A percentile compares a stretch with the other conserved stretches of the same genome.
phyloP scores from a whole-genome alignment of 2,888 invertebrate genomes.

The Caenorhabditis sp. region DNA sequence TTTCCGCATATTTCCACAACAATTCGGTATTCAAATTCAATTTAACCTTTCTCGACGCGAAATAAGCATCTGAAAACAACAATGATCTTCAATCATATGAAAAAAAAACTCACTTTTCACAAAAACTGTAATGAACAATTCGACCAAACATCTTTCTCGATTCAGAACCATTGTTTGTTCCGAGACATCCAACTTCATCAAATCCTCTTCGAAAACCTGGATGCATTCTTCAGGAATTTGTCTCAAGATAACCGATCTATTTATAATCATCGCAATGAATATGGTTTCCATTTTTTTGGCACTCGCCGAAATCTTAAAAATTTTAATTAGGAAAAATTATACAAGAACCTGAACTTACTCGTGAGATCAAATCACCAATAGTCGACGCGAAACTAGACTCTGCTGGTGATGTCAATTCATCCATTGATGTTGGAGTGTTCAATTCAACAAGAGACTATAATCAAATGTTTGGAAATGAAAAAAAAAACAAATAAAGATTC shows the following conservation, averaged over 20 bases:
- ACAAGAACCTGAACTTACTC: not conserved
- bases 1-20: constrained; percentile 26
- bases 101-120: constrained; percentile 22
- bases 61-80: constrained; percentile 11
- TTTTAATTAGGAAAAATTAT: not conserved
- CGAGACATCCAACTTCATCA: not conserved
- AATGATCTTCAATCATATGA: not conserved
- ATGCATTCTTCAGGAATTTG: constrained; percentile 23
- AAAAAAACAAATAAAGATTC: too few species aligned
- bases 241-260: constrained; percentile 19
- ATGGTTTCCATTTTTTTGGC: constrained; percentile 18
- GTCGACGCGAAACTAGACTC: not conserved
- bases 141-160: constrained; percentile 15
- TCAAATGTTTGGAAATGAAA: not conserved
- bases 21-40: constrained; percentile 18
- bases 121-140: constrained; percentile 27
- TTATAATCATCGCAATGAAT: constrained; percentile 28
- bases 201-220: not conserved
- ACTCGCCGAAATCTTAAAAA: constrained; percentile 9
- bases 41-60: constrained; percentile 7
- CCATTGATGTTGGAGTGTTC: constrained; percentile 6
- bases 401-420: constrained; percentile 9
- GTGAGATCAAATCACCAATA: constrained; percentile 17
- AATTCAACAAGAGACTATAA: constrained; percentile 23
- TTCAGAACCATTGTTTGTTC: constrained; percentile 16